Evolutionary conservation across 2,888 invertebrate genomes (phyloP), one percentile per base, ranked within the genome.

Genomic region (Sylvicola cinctus): DNA sequence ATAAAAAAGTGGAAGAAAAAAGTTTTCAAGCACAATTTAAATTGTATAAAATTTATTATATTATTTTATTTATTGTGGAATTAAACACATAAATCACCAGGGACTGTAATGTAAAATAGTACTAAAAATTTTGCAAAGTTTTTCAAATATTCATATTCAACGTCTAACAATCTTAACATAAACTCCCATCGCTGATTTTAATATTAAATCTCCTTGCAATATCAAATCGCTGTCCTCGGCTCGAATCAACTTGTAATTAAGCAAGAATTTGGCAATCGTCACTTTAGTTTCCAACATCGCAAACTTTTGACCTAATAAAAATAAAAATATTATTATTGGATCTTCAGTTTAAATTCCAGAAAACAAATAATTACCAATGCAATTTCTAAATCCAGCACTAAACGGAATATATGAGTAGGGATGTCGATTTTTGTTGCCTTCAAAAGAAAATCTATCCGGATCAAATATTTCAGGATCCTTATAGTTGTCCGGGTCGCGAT

Each of bases 321-420:
- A n/a, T n/a, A n/a, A n/a, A n/a, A n/a, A n/a, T n/a, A n/a, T n/a
- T n/a, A n/a, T n/a, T n/a, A n/a, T n/a, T n/a, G n/a, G n/a, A n/a
- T n/a, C n/a, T n/a, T n/a, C n/a, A n/a, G n/a, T n/a, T n/a, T n/a
- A n/a, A n/a, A n/a, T n/a, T n/a, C n/a, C n/a, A n/a, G n/a, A n/a
- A n/a, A n/a, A n/a, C n/a, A n/a, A n/a, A n/a, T n/a, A n/a, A n/a
- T n/a, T 27, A 29, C 36, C 36, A 42, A 58, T 57, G 38, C 58
- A 57, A 41, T 58, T 57, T 5, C 58, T 50, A 7, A 57, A 51
- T 1, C 58, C 58, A 0, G 57, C 58, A 12, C 54, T 54, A 33
- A 58, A 58, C 4, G 58, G 58, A 36, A 58, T 54, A 37, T 50
- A 56, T 3, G 52, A 49, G 36, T 52, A 58, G 0, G 57, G 55